phyloP scores from a whole-genome alignment of 2,888 invertebrate genomes.

The Drosophila incognita region DNA sequence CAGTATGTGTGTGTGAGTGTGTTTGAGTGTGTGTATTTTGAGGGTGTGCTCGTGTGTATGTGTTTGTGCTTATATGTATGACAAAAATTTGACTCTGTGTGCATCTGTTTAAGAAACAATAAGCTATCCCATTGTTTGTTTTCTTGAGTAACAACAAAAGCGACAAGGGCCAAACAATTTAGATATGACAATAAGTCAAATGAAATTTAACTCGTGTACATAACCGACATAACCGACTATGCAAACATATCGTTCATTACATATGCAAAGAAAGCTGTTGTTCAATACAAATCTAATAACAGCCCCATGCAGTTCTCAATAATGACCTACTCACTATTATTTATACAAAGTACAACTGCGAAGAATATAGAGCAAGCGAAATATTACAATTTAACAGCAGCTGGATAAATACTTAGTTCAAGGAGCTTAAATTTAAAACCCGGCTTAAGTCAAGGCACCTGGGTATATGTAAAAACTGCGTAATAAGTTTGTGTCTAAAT shows the following conservation, averaged over 20 bases:
- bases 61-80: neutral
- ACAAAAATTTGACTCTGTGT: constrained; percentile 52
- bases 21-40: neutral
- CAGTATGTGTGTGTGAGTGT: neutral
- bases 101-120: constrained; percentile 66
- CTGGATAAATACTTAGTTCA: constrained; percentile 42
- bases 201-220: constrained; percentile 52
- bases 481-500: neutral
- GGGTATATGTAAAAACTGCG: neutral
- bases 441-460: neutral
- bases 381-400: constrained; percentile 28
- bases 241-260: constrained; percentile 30
- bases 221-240: constrained; percentile 27
- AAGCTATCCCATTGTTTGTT: constrained; percentile 66
- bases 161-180: constrained; percentile 64
- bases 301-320: constrained; percentile 4
- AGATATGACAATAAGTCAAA: constrained; percentile 63
- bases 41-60: neutral
- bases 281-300: constrained; percentile 39
- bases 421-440: neutral
- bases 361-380: constrained; percentile 11
- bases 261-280: constrained; percentile 47
- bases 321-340: constrained; percentile 24
- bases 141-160: constrained; percentile 73
- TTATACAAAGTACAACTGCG: constrained; percentile 3